Evolutionary conservation across 2,797 vertebrate species (phyloP).

Genomic region (Sciurus vulgaris): DNA sequence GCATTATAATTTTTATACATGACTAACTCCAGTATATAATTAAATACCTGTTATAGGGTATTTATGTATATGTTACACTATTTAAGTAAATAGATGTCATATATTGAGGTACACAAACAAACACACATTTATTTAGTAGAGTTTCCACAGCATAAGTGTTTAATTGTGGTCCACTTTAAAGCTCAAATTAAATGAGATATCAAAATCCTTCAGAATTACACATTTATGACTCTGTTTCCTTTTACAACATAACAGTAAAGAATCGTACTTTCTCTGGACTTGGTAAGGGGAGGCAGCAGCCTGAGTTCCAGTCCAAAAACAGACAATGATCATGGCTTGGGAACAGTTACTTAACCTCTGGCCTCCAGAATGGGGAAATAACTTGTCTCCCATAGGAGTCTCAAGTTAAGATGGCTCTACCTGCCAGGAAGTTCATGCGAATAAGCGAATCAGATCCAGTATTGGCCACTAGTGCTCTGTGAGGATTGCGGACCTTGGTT

Average conservation of each 20-base stretch:
- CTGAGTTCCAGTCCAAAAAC: neutral
- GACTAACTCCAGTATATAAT: neutral
- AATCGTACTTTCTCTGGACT: neutral
- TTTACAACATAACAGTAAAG: slow-evolving; percentile 41
- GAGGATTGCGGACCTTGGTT: neutral
- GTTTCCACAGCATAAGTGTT: neutral
- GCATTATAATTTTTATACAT: neutral
- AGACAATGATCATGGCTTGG: neutral
- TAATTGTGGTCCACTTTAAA: neutral
- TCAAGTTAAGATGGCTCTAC: neutral
- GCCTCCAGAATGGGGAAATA: neutral
- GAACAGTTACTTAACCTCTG: neutral
- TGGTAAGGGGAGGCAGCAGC: neutral
- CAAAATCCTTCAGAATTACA: neutral
- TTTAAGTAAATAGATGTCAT: neutral
- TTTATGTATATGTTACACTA: neutral
- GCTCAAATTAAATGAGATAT: neutral
- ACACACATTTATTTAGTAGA: neutral
- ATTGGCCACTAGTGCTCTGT: too few relatives aligned
- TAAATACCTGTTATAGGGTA: neutral
- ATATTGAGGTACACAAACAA: neutral
- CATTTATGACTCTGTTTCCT: neutral
- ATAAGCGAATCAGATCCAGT: neutral
- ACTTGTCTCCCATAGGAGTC: neutral
- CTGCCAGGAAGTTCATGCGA: neutral